phyloP scores from a whole-genome alignment of 2,888 invertebrate species.

The Cecidostiba fungosa region DNA sequence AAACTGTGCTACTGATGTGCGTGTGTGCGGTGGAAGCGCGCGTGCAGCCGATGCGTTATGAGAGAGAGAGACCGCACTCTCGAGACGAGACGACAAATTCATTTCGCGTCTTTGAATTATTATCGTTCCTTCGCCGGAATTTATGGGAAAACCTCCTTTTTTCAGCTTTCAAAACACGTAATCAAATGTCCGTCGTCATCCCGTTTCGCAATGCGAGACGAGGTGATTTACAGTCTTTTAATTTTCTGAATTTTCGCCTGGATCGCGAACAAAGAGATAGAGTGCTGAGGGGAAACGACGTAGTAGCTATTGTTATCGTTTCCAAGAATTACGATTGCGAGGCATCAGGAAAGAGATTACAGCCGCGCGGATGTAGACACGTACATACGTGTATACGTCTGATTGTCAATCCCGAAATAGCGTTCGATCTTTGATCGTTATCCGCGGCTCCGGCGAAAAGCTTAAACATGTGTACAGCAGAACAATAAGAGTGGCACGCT shows the following conservation, averaged over 20 bases:
- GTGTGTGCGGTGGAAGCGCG: not conserved
- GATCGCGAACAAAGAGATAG: not conserved
- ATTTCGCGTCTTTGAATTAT: conserved; percentile 59
- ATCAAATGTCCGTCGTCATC: conserved; percentile 47
- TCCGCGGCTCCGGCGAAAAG: not conserved
- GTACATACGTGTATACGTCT: not conserved
- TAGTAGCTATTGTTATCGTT: not conserved
- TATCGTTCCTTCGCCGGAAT: conserved; percentile 44
- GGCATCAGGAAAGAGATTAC: not conserved
- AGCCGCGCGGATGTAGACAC: not conserved
- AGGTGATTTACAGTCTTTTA: conserved; percentile 29
- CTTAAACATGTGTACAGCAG: not conserved
- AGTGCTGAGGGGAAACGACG: too few species aligned
- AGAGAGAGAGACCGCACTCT: not conserved
- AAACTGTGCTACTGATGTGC: conserved; percentile 17
- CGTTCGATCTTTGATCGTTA: conserved; percentile 25
- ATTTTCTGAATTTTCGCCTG: not conserved
- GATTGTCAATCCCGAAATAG: not conserved
- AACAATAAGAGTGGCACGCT: not conserved
- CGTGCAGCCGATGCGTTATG: conserved; percentile 14
- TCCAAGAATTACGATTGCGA: conserved; percentile 7
- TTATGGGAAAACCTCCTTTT: conserved; percentile 42
- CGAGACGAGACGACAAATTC: conserved; percentile 59
- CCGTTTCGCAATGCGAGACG: conserved; percentile 25
- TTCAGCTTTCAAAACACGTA: conserved; percentile 56